Base-by-base conservation (phyloP, 2,113 vertebrate species). In the Austrofundulus limnaeus region DNA sequence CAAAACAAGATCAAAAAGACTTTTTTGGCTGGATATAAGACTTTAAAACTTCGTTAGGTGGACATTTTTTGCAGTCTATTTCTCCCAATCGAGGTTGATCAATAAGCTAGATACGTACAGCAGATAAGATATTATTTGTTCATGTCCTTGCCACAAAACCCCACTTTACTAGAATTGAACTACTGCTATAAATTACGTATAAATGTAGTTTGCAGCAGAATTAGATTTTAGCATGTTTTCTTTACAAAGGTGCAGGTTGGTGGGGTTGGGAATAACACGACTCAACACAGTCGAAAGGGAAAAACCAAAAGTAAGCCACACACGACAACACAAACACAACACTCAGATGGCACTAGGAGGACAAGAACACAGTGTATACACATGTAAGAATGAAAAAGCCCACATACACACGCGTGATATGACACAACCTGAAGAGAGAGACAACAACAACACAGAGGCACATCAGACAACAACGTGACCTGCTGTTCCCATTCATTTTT, bases 371-470 rank as follows among this genome's bases (percentile, higher is more conserved):
- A 84, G 83, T 90, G 83, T 89, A 81, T 74, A 87, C 52, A 91
- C 80, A 82, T 37, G 79, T 84, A 92, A 86, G 90, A 91, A 92
- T 92, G 89, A 92, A 92, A 83, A 91, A 92, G 90, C 90, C 89
- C 89, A 92, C 92, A 92, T 92, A 92, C 92, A 92, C 89, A 92
- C 92, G 89, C 92, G 92, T 90, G 92, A 92, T 92, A 92, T 91
- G 89, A 92, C 91, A 92, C 91, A 92, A 92, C 92, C 92, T 92
- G 91, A 92, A 92, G 92, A 83, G 88, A 91, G 88, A 92, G 87
- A 92, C 90, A 88, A 92, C 87, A 87, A 89, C 88, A 90, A 86
- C 89, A 92, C 88, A 92, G 80, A 91, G 82, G 85, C 83, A 85
- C 88, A 87, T 92, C 89, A 92, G 92, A 92, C 88, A 92, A 88